phyloP scores from a whole-genome alignment of 2,888 invertebrate species.

The Noctua janthina region DNA sequence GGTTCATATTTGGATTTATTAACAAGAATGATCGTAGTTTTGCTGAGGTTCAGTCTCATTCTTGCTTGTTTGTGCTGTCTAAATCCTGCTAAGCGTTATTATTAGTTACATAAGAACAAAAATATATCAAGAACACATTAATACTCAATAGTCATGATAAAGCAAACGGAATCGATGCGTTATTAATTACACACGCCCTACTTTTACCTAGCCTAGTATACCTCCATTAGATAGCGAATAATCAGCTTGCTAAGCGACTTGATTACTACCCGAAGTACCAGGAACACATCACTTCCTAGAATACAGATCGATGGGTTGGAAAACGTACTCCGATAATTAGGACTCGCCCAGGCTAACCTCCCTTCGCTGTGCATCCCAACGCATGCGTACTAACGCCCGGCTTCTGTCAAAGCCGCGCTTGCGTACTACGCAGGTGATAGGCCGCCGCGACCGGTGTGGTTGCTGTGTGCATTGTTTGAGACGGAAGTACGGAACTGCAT shows the following conservation, averaged over 20 bases:
- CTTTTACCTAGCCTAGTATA: slow-evolving; percentile 7
- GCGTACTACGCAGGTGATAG: slow-evolving; percentile 25
- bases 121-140: neutral
- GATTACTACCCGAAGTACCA: neutral
- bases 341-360: slow-evolving; percentile 43
- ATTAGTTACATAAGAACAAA: neutral
- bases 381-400: slow-evolving; percentile 32
- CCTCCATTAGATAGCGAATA: slow-evolving; percentile 11
- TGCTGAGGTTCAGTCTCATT: neutral
- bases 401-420: slow-evolving; percentile 57
- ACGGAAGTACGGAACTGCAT: slow-evolving; percentile 42
- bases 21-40: neutral
- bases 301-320: slow-evolving; percentile 41
- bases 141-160: neutral
- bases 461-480: slow-evolving; percentile 53
- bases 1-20: neutral
- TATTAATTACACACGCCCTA: slow-evolving; percentile 29
- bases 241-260: neutral
- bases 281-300: neutral
- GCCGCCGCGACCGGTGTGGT: slow-evolving; percentile 10
- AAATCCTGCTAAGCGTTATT: neutral
- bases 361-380: slow-evolving; percentile 35
- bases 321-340: slow-evolving; percentile 38
- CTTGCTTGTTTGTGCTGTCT: neutral
- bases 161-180: slow-evolving; percentile 10